Conservation (phyloP, 2,113 vertebrate genomes). For the Candoia aspera region DNA sequence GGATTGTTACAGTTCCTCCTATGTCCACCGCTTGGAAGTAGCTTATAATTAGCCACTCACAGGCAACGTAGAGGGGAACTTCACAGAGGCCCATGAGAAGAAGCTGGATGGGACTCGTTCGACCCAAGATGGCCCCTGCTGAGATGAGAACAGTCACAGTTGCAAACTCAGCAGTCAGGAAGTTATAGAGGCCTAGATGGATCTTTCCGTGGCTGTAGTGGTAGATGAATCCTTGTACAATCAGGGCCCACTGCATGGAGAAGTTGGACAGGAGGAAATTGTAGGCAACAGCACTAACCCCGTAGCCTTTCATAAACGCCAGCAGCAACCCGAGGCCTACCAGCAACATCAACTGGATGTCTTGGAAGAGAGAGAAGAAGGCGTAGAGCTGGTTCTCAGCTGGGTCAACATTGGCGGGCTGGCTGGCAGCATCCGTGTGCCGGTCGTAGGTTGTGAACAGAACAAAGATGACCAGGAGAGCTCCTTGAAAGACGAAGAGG, state of each 20-base stretch:
- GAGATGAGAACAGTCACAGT: conserved; percentile 84
- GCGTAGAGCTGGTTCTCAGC: conserved; percentile 70
- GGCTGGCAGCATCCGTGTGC: conserved; percentile 53
- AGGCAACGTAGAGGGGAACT: conserved; percentile 74
- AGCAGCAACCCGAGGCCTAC: conserved; percentile 84
- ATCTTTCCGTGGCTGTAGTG: conserved; percentile 73
- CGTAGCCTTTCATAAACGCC: conserved; percentile 78
- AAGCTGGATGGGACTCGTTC: conserved; percentile 82
- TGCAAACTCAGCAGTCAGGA: conserved; percentile 81
- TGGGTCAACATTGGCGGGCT: conserved; percentile 59
- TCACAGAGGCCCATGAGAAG: conserved; percentile 80
- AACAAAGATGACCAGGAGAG: conserved; percentile 74
- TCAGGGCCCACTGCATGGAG: conserved; percentile 81
- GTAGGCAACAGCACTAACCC: conserved; percentile 78
- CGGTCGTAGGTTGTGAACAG: conserved; percentile 79
- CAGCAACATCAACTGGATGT: conserved; percentile 86
- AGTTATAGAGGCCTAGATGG: conserved; percentile 76
- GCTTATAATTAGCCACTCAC: conserved; percentile 76
- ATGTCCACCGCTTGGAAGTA: conserved; percentile 78
- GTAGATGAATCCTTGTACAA: conserved; percentile 81
- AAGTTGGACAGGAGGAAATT: conserved; percentile 84
- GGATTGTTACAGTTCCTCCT: conserved; percentile 83
- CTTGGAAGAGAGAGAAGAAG: conserved; percentile 80
- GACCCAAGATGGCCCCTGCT: conserved; percentile 79
- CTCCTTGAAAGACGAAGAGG: conserved; percentile 72